phyloP scores from a whole-genome alignment of 37 sponge, comb jelly and placozoan genomes.

The Aplysina aerophoba region DNA sequence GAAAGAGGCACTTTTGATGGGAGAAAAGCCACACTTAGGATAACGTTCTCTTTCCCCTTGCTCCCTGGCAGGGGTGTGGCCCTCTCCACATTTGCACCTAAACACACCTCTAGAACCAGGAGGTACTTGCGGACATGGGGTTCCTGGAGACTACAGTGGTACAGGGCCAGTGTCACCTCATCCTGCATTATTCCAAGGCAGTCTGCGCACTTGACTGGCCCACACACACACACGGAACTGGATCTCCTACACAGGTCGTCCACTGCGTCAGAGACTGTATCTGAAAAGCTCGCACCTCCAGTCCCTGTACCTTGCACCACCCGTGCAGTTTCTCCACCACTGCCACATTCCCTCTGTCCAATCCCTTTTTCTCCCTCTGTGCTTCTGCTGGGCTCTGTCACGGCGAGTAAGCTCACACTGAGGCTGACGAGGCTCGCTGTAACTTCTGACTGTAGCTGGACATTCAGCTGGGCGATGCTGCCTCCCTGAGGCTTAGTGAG shows the following conservation, averaged over 20 bases:
- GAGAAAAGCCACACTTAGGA: no score
- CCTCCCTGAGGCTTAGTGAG: not conserved
- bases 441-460: constrained; percentile 43
- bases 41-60: no score
- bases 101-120: constrained; percentile 35
- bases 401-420: not conserved
- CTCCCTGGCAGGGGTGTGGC: not conserved
- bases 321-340: constrained; percentile 34
- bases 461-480: constrained; percentile 33
- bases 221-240: constrained; percentile 41
- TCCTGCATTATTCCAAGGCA: constrained; percentile 51
- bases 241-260: not conserved
- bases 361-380: not conserved
- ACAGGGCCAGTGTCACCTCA: constrained; percentile 17
- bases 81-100: constrained; percentile 25
- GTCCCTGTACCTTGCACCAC: not conserved
- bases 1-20: no score
- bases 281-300: not conserved
- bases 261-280: not conserved
- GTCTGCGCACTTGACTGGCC: constrained; percentile 45
- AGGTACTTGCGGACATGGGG: not conserved
- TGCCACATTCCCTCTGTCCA: not conserved
- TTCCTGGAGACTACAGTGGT: constrained; percentile 45
- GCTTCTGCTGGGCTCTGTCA: no score
- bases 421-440: constrained; percentile 24